Evolutionary conservation across 64 coral and sea anemone species (phyloP), one percentile per base, ranked within the genome.

Genomic region (Montipora cactus): DNA sequence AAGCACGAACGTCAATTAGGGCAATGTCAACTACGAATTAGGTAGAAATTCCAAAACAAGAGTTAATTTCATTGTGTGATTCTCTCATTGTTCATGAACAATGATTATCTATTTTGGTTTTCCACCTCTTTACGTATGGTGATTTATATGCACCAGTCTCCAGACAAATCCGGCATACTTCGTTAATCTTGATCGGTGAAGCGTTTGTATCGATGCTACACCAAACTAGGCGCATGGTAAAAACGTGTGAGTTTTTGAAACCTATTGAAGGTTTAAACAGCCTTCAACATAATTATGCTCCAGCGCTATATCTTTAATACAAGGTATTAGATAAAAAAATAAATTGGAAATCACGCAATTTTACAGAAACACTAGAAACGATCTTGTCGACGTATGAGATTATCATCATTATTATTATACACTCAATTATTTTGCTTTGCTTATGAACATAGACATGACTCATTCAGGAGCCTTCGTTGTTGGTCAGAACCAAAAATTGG

Each of bases 61-160:
- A 50, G 62, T 86, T 71, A 44, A 86, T 86, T 86, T 86, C 19
- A 86, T 71, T 71, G 82, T 86, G 82, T 72, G 11, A 69, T 49
- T 71, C 45, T 23, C 23, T 86, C 71, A 72, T 86, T 86, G 82
- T 86, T 50, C 62, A 21, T 50, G 82, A 86, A 86, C 82, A 86
- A 86, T 86, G 59, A 47, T 50, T 18, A 51, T 18, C 46, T 86
- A 86, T 72, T 72, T 73, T 50, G 47, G 82, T 86, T 70, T 85
- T 86, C 66, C 64, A 86, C 82, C 82, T 72, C n/a, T 19, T 86
- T 72, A 72, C 45, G 16, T 19, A 10, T 9, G 59, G 37, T 67
- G 81, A 46, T 22, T 71, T 71, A 71, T 86, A 86, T 86, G 46
- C n/a, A 46, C 18, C 28, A 62, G 77, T 5, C 77, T 5, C 5